Percentiles rank a stretch among this genome's conserved stretches.
phyloP scores from a whole-genome alignment of 2,888 invertebrate genomes.

The Agrotis exclamationis region DNA sequence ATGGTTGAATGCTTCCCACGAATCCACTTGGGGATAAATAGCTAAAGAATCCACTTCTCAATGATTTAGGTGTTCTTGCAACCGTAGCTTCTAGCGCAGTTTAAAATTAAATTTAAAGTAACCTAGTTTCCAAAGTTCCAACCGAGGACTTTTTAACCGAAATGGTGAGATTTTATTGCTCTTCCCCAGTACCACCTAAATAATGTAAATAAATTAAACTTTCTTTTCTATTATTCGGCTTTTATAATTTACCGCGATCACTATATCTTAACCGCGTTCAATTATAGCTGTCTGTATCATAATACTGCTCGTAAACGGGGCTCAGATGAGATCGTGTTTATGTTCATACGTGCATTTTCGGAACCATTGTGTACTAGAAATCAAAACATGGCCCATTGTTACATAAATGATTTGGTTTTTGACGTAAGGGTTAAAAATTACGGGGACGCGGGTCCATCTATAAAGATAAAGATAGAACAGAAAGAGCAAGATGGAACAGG shows the following conservation, averaged over 20 bases:
- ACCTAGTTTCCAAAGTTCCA: conserved; percentile 40
- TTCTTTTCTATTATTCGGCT: too few species aligned
- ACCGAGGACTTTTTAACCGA: conserved; percentile 13
- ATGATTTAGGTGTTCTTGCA: conserved; percentile 26
- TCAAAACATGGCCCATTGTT: too few species aligned
- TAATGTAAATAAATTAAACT: too few species aligned
- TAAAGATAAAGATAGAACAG: too few species aligned
- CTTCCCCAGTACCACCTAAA: background rate
- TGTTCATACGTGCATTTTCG: background rate
- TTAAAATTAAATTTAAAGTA: conserved; percentile 48
- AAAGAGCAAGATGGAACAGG: too few species aligned
- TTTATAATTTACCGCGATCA: background rate
- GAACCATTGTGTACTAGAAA: too few species aligned
- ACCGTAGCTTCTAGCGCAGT: conserved; percentile 12
- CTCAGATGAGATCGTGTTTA: background rate
- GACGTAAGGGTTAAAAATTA: too few species aligned
- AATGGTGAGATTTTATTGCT: conserved; percentile 21
- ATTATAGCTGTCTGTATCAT: background rate
- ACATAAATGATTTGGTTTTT: background rate
- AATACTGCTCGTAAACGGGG: background rate
- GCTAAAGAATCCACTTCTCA: conserved; percentile 26
- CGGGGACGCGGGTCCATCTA: too few species aligned
- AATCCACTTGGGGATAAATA: conserved; percentile 31
- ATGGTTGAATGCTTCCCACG: background rate
- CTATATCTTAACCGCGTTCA: background rate